Evolutionary conservation across 2,888 invertebrate species (phyloP), one percentile per base, ranked within the genome.

Genomic region (Furcula furcula): DNA sequence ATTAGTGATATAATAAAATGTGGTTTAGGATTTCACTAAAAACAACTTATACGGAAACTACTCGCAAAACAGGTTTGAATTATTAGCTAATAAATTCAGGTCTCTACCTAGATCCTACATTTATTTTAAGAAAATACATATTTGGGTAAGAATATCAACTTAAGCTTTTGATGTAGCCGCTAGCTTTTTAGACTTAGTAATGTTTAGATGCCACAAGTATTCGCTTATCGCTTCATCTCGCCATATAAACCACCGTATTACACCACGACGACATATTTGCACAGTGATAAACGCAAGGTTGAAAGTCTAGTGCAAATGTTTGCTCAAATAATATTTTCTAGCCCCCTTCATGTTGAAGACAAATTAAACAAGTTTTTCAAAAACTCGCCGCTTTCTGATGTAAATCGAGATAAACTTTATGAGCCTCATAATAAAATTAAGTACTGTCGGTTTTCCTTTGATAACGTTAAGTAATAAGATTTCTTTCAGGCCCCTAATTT

Each of bases 271-370:
- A 23, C 9, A 40, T 55, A 53, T 58, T 58, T 58, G 45, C 46
- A 39, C 40, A 34, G 21, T 40, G 56, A 56, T 56, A 56, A 54
- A 36, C 40, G 39, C 57, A 54, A 56, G 57, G 57, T 56, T 56
- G 48, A 46, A 54, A 56, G 51, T 46, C 42, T 34, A 65, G 53
- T 49, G 65, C 72, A 78, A 85, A 85, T 83, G 75, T 87, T 87
- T 75, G 76, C 67, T 67, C 66, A 56, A 75, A 84, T 76, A 85
- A 85, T 85, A 86, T 84, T 83, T 80, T 78, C 76, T 71, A 68
- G 65, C 66, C 44, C 62, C 67, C 77, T 85, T 65, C 62, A 76
- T 85, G 85, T 86, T 78, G 80, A 85, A 85, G 86, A 80, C 79
- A 79, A 71, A 77, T 76, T 77, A 85, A 85, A 85, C 75, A 86